phyloP scores from a whole-genome alignment of 1,140 invertebrate species.

The Drosophila mojavensis region DNA sequence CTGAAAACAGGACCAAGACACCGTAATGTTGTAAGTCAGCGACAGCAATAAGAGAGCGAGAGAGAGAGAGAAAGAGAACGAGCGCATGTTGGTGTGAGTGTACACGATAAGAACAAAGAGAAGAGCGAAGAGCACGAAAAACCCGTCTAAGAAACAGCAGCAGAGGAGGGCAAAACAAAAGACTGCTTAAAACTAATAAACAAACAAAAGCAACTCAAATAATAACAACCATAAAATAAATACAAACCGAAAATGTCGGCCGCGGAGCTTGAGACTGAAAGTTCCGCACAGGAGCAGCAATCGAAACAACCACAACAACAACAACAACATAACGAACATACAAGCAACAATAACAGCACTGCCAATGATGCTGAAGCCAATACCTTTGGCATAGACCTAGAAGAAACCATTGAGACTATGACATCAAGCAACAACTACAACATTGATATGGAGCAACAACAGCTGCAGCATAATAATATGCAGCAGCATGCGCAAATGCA shows the following conservation, averaged over 20 bases:
- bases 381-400: constrained; percentile 18
- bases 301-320: constrained; percentile 44
- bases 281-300: constrained; percentile 58
- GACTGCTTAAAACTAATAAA: constrained; percentile 54
- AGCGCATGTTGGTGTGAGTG: constrained; percentile 29
- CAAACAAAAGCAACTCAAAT: constrained; percentile 20
- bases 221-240: constrained; percentile 11
- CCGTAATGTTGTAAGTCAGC: constrained; percentile 57
- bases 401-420: constrained; percentile 52
- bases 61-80: constrained; percentile 24
- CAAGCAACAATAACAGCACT: constrained; percentile 55
- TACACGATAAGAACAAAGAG: constrained; percentile 44
- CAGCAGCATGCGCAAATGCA: constrained; percentile 40
- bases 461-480: constrained; percentile 43
- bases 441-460: constrained; percentile 46
- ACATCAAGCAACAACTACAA: constrained; percentile 45
- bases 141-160: constrained; percentile 13
- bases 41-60: constrained; percentile 11
- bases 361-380: constrained; percentile 45
- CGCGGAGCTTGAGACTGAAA: constrained; percentile 67
- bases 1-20: constrained; percentile 52
- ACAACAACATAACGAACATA: constrained; percentile 43
- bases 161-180: constrained; percentile 42
- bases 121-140: constrained; percentile 38
- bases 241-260: constrained; percentile 57